Base-by-base conservation (phyloP, 2,797 vertebrate species). In the Myoxocephalus aenaeus region DNA sequence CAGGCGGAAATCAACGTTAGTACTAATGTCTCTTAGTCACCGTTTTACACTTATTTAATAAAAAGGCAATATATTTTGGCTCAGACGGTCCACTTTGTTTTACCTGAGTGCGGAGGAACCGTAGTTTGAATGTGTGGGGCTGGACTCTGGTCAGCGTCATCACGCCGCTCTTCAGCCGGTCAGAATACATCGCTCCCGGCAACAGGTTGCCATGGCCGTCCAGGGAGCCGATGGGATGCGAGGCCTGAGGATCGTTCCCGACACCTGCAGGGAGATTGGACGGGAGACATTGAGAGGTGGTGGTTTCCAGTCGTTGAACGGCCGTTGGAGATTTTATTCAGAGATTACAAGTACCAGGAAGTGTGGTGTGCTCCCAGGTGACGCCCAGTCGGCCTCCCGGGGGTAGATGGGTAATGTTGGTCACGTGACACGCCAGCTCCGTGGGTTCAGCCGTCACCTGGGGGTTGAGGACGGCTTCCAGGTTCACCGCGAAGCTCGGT, bases 361-460 rank as follows among this genome's bases (percentile, higher is more conserved):
- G 86, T 0, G 91, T n/a, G n/a, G 88, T 90, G 87, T 96, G 95
- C 85, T 96, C 96, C 98, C 98, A 99, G 1, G 93, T 93, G 22
- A 98, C 96, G 0, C 94, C 93, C 69, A 98, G 93, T 1, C 93
- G 94, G 15, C 94, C 70, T 3, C 11, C 93, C 9, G 9, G 54
- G 77, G 0, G 76, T 5, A 89, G 78, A 80, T 91, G 93, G 77
- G 1, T 75, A 7, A 86, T 54, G 0, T 96, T 95, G 53, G 86
- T 93, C 54, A 98, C 93, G 1, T 83, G 92, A 70, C 98, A 99
- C 0, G 95, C 89, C 80, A 99, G 92, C 80, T 97, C 96, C 0
- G 96, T 96, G 70, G 96, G 95, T 13, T 98, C 96, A 0, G 96
- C 95, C 0, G 95, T 92, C 79, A 93, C 95, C 66, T 92, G 92